Evolutionary conservation across 2,888 invertebrate genomes (phyloP).

Genomic region (Acronicta aceris): DNA sequence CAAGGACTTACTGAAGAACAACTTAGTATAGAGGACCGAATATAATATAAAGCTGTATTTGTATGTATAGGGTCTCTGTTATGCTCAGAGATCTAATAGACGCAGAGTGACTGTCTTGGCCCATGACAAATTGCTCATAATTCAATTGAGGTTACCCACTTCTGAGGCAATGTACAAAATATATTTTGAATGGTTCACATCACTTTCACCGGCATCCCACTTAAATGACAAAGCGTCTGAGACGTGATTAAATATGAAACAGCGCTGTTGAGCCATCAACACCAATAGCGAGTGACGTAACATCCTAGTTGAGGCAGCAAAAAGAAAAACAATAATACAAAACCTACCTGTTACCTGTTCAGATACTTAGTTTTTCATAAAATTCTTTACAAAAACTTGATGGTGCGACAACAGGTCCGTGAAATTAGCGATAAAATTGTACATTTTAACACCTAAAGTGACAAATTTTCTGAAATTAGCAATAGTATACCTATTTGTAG

Average conservation of each 20-base stretch:
- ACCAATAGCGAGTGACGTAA: slow-evolving; percentile 31
- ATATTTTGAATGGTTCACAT: slow-evolving; percentile 58
- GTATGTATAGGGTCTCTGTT: slow-evolving; percentile 20
- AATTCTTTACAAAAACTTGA: slow-evolving; percentile 16
- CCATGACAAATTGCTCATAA: slow-evolving; percentile 56
- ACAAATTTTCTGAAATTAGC: neutral
- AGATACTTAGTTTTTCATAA: slow-evolving; percentile 9
- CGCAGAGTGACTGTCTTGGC: slow-evolving; percentile 13
- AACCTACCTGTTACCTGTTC: slow-evolving; percentile 1
- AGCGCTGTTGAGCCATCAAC: slow-evolving; percentile 30
- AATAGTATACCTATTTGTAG: neutral
- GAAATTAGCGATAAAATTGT: slow-evolving; percentile 1
- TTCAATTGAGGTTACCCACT: slow-evolving; percentile 68
- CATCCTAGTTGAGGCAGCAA: slow-evolving; percentile 8
- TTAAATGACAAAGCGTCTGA: slow-evolving; percentile 40
- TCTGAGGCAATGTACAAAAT: slow-evolving; percentile 54
- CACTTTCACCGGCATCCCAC: slow-evolving; percentile 69
- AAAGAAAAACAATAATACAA: slow-evolving; percentile 17
- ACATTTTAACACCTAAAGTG: slow-evolving; percentile 8
- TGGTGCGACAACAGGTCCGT: slow-evolving; percentile 12
- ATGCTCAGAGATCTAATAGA: slow-evolving; percentile 19
- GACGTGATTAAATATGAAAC: slow-evolving; percentile 47
- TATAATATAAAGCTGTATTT: slow-evolving; percentile 11
- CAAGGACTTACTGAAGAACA: slow-evolving; percentile 15
- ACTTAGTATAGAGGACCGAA: slow-evolving; percentile 14